Percentiles rank a stretch among this genome's conserved stretches.
Conservation (phyloP, 2,797 vertebrate species). For the Natrix natrix region DNA sequence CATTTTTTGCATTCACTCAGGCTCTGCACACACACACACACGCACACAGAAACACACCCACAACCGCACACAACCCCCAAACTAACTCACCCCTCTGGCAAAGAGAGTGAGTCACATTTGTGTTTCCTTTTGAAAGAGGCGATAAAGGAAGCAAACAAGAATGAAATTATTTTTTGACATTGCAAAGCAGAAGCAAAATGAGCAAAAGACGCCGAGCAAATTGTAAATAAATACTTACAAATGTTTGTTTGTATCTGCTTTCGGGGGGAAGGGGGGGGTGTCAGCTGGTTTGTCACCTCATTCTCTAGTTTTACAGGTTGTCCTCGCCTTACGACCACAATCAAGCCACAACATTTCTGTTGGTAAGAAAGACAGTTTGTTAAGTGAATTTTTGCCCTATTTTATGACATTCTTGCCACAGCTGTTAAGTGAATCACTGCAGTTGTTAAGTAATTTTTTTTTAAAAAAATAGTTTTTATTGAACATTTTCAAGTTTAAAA, state of each 20-base stretch:
- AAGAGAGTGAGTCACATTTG: slow-evolving; percentile 43
- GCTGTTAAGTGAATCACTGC: neutral
- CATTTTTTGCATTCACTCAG: neutral
- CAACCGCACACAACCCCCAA: neutral
- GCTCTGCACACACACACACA: neutral
- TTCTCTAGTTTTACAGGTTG: neutral
- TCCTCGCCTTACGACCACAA: neutral
- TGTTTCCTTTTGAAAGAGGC: slow-evolving; percentile 24
- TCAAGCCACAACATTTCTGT: neutral
- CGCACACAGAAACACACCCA: neutral
- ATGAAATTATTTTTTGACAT: neutral
- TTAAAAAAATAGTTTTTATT: no score
- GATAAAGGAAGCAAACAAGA: neutral
- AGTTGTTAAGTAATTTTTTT: no score
- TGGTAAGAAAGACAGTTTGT: neutral
- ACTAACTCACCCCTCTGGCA: slow-evolving; percentile 21
- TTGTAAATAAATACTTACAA: neutral
- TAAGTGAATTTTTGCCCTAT: neutral
- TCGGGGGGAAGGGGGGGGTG: fast-evolving
- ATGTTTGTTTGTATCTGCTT: neutral
- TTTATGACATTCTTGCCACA: neutral
- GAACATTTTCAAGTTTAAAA: no score
- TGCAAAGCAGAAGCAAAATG: slow-evolving; percentile 11
- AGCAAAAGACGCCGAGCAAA: neutral
- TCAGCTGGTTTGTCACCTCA: neutral